Conservation (phyloP, 1,140 invertebrate genomes). For the Cydia strobilella region DNA sequence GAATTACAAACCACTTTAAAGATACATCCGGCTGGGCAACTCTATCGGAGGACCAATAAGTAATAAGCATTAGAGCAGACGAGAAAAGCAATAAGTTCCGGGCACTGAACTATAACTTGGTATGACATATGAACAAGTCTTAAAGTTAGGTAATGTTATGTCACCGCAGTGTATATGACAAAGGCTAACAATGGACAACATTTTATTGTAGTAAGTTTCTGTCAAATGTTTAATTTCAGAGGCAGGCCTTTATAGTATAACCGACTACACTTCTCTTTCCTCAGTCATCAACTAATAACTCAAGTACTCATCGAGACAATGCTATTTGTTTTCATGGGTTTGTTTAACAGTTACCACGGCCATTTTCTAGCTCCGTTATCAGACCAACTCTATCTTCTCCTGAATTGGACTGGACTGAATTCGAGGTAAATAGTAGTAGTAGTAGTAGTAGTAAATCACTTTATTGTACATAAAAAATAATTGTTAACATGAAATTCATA, state of each 20-base stretch:
- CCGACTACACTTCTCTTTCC: neutral
- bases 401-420: too few species aligned
- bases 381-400: too few species aligned
- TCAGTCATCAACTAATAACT: neutral
- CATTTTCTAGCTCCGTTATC: too few species aligned
- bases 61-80: neutral
- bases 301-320: neutral
- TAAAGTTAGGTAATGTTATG: neutral
- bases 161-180: neutral
- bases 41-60: neutral
- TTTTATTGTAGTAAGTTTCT: conserved; percentile 6
- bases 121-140: neutral
- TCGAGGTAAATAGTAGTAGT: too few species aligned
- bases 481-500: too few species aligned
- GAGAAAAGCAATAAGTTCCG: neutral
- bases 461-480: too few species aligned
- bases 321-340: neutral
- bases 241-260: neutral
- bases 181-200: neutral
- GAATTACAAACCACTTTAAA: neutral
- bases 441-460: too few species aligned
- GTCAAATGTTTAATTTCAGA: neutral
- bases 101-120: neutral
- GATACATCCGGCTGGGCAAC: neutral
- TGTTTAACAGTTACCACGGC: too few species aligned